Conservation (phyloP, 2,888 invertebrate species). For the Carabus problematicus region DNA sequence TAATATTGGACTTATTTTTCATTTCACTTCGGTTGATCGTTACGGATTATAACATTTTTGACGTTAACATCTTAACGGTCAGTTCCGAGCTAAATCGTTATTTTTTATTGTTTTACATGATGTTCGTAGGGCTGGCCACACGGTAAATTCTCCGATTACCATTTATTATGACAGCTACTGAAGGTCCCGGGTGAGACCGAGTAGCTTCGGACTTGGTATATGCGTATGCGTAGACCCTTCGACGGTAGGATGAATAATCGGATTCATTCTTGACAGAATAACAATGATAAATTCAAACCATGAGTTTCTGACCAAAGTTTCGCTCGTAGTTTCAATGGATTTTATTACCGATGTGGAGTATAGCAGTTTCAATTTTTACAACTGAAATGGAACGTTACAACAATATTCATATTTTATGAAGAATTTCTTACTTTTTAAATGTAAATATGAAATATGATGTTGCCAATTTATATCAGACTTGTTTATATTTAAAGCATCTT, state of each 20-base stretch:
- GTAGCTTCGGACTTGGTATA: not conserved
- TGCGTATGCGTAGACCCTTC: not conserved
- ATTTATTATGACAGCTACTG: constrained; percentile 19
- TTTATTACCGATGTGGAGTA: no score
- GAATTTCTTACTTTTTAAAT: no score
- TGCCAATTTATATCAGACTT: no score
- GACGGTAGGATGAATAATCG: constrained; percentile 26
- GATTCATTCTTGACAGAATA: constrained; percentile 30
- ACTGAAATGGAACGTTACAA: no score
- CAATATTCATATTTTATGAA: no score
- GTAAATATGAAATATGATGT: no score
- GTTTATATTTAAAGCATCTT: no score
- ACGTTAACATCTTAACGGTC: constrained; percentile 12
- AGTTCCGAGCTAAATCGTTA: not conserved
- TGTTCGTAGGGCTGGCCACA: not conserved
- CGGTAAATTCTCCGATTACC: constrained; percentile 29
- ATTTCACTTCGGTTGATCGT: no score
- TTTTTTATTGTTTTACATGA: constrained; percentile 30
- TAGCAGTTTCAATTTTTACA: no score
- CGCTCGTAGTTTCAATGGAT: no score
- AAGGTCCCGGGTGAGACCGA: not conserved
- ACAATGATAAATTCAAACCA: constrained; percentile 38
- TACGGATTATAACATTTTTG: not conserved
- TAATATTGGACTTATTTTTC: no score
- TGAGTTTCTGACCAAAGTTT: not conserved